Percentiles rank a stretch among this genome's conserved stretches.
These are phyloP conservation scores for Mionectes olivaceus DNA, from an alignment of 2,797 vertebrate species.

Conservation along the genomic window DNA sequence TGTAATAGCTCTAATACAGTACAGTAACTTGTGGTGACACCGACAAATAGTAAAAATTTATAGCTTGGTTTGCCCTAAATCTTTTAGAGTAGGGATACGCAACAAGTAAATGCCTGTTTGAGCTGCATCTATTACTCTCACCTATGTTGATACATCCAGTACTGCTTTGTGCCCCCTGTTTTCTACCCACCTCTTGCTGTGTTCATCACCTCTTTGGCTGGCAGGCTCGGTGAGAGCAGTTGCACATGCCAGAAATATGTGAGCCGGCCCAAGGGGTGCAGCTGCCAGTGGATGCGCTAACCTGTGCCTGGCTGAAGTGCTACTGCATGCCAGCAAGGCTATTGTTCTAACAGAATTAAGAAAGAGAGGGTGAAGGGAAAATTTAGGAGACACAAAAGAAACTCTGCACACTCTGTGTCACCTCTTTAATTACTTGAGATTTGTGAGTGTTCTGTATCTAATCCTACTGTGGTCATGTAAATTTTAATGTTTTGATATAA, in stretches of 20 bases:
- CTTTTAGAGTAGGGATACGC: background rate
- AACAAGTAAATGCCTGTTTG: background rate
- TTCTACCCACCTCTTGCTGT: background rate
- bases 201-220: background rate
- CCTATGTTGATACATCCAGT: background rate
- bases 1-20: background rate
- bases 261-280: background rate
- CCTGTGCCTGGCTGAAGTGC: background rate
- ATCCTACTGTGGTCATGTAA: background rate
- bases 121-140: background rate
- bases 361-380: background rate
- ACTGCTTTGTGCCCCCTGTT: fast-evolving
- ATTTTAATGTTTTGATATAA: background rate
- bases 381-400: background rate
- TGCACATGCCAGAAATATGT: background rate
- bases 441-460: background rate
- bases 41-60: background rate
- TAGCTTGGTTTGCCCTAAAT: background rate
- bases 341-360: background rate
- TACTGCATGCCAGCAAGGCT: fast-evolving
- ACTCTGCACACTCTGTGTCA: background rate
- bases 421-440: background rate
- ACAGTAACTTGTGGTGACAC: background rate
- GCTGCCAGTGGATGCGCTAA: background rate
- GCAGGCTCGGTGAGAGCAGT: background rate